Base-by-base conservation (phyloP, 64 coral and sea anemone species). In the Pachyseris speciosa region DNA sequence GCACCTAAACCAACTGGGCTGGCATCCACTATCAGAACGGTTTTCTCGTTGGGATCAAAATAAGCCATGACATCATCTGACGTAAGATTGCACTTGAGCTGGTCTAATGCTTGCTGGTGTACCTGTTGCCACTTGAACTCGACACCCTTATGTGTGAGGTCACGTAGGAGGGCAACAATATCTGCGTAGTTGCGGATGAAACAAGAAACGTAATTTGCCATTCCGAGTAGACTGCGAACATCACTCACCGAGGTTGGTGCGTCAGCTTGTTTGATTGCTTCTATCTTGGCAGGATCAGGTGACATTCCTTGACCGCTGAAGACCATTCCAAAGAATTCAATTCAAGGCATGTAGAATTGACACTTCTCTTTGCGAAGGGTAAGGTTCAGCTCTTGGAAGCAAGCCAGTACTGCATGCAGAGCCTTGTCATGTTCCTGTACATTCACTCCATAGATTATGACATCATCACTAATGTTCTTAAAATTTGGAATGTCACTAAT, bases 251-350 rank as follows among this genome's bases (percentile, higher is more conserved):
- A n/a, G 47, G 47, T 49, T 49, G 15, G 47, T 15, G 1, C 7
- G 47, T 7, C 47, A 49, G 47, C 47, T 49, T 57, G 63, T 68
- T 71, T 58, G 41, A 87, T 58, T 52, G 64, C 84, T 33, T 87
- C 84, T 0, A 87, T 24, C 27, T 71, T 72, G 12, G 8, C 33
- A 39, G 64, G 84, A 26, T 87, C 65, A 30, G 84, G 84, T 28
- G 40, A 40, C 40, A 87, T 69, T 45, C 80, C 81, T 49, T 49
- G 7, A 15, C n/a, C 57, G 20, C 57, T 86, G 49, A 93, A 87
- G 13, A 87, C 37, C 32, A 59, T 68, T 69, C 91, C 91, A 78
- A 87, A 93, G 31, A 92, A 92, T 36, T 92, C 50, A 34, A 86
- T 86, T 10, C 74, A 13, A 33, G 27, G 70, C 57, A 68, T 87